Conservation (phyloP, 2,797 vertebrate genomes). For the Gymnoscopelus braueri region DNA sequence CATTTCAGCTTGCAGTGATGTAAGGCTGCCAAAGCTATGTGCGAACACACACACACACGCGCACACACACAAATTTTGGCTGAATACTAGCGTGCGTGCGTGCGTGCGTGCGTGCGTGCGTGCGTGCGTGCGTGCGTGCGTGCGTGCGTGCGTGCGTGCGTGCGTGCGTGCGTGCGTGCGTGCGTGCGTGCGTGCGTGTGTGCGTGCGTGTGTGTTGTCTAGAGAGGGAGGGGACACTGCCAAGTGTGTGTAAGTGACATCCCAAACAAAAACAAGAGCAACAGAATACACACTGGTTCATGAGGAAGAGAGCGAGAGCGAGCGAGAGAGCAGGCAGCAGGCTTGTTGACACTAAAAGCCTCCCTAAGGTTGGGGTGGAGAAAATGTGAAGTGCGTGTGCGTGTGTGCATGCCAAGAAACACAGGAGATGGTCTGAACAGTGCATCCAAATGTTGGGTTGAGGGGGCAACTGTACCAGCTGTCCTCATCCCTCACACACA, state of each 20-base stretch:
- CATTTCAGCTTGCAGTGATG: constrained; percentile 63
- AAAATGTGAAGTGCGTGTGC: background rate
- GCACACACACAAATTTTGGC: constrained; percentile 70
- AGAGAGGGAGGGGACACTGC: too few relatives aligned
- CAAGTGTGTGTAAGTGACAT: too few relatives aligned
- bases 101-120: too few relatives aligned
- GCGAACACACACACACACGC: constrained; percentile 1
- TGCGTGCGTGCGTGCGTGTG: too few relatives aligned
- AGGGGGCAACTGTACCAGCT: constrained; percentile 64
- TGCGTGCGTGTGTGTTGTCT: too few relatives aligned
- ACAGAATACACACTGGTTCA: too few relatives aligned
- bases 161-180: too few relatives aligned
- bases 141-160: too few relatives aligned
- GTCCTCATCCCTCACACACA: constrained; percentile 39
- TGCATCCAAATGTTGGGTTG: constrained; percentile 36
- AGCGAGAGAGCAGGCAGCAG: constrained; percentile 49
- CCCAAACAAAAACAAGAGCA: too few relatives aligned
- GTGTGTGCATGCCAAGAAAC: background rate
- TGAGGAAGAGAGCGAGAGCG: background rate
- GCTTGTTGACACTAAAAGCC: constrained; percentile 54
- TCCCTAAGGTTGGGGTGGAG: constrained; percentile 18
- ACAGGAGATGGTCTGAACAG: constrained; percentile 47
- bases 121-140: too few relatives aligned
- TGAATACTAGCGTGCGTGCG: constrained; percentile 40
- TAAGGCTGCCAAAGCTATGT: constrained; percentile 59